Conservation (phyloP, 2,888 invertebrate species). For the Polylopha cassiicola region DNA sequence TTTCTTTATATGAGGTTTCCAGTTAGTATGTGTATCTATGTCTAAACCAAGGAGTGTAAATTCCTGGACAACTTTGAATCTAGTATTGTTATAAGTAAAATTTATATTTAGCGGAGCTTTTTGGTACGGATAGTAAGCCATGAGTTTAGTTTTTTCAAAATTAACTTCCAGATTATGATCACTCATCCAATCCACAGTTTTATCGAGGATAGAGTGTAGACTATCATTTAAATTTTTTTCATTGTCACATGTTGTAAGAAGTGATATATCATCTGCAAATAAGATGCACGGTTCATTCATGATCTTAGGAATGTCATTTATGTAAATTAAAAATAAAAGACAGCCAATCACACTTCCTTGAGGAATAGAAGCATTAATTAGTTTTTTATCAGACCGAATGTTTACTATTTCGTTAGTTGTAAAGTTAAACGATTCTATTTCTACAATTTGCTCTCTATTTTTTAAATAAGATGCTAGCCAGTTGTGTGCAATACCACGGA, state of each 20-base stretch:
- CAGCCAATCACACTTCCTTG: not conserved
- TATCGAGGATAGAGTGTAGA: slow-evolving; percentile 5
- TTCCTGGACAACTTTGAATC: slow-evolving; percentile 10
- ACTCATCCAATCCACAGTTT: slow-evolving; percentile 15
- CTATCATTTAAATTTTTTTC: slow-evolving; percentile 5
- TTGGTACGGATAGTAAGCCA: slow-evolving; percentile 4
- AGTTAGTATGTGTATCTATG: slow-evolving; percentile 19
- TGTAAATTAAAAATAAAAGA: not conserved
- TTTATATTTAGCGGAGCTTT: slow-evolving; percentile 10
- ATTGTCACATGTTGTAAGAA: slow-evolving; percentile 11
- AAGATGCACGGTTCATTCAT: slow-evolving; percentile 5
- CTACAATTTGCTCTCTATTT: slow-evolving; percentile 17
- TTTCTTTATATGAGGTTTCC: slow-evolving; percentile 21
- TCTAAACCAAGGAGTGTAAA: slow-evolving; percentile 17
- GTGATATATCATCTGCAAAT: slow-evolving; percentile 21
- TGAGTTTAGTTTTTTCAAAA: not conserved
- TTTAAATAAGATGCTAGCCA: slow-evolving; percentile 20
- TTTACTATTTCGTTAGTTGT: slow-evolving; percentile 6
- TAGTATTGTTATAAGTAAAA: slow-evolving; percentile 5
- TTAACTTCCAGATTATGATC: slow-evolving; percentile 21
- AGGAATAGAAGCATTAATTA: no score
- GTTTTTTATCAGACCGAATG: no score
- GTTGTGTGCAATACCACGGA: slow-evolving; percentile 17
- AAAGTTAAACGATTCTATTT: slow-evolving; percentile 14
- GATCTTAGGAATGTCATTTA: slow-evolving; percentile 4